These are phyloP conservation scores for Stictonetta naevosa DNA, from an alignment of 2,113 vertebrate genomes.

Conservation along the genomic window DNA sequence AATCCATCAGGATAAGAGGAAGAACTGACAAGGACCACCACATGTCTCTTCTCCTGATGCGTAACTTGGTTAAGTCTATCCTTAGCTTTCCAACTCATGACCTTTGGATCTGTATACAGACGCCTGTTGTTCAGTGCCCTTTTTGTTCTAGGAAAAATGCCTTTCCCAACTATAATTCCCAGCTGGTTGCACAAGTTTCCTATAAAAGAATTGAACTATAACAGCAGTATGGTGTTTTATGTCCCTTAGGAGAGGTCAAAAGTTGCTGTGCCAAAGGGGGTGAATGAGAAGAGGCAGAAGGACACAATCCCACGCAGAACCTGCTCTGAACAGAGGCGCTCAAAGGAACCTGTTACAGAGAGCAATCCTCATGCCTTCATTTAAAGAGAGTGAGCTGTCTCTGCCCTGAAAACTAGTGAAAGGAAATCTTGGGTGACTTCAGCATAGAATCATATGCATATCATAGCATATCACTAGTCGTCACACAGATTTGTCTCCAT, in stretches of 20 bases:
- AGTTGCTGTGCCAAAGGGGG: neutral
- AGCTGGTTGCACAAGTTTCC: constrained; percentile 37
- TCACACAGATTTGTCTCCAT: neutral
- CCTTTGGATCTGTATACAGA: constrained; percentile 59
- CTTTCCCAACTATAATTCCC: constrained; percentile 44
- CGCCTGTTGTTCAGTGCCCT: neutral
- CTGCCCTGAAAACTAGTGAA: neutral
- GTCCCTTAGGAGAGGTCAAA: neutral
- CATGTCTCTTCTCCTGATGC: neutral
- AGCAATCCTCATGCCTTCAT: neutral
- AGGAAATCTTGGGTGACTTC: neutral
- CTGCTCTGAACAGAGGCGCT: neutral
- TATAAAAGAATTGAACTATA: constrained; percentile 20
- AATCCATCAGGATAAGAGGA: neutral
- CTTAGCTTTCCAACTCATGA: constrained; percentile 15
- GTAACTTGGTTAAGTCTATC: neutral
- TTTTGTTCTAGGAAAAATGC: constrained; percentile 58
- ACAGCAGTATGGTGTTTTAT: neutral
- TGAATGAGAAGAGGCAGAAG: neutral
- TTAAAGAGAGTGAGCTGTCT: neutral
- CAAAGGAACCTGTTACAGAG: neutral
- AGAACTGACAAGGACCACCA: neutral
- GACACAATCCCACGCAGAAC: rapidly evolving
- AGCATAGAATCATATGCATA: no score
- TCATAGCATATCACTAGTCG: neutral